phyloP scores from a whole-genome alignment of 2,888 invertebrate species.

The Drosophila ustulata region DNA sequence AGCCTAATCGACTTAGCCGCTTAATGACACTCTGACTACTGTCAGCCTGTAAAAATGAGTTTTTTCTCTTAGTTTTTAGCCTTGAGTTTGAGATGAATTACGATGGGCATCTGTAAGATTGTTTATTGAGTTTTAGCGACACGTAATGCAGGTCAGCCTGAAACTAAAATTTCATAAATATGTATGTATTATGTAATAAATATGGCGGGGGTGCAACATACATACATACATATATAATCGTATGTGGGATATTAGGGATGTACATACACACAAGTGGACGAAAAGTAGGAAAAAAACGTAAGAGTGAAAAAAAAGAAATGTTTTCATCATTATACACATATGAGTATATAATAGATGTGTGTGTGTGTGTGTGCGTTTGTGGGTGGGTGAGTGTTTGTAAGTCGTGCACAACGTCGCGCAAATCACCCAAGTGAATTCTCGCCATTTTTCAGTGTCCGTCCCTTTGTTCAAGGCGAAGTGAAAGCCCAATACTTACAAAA shows the following conservation, averaged over 20 bases:
- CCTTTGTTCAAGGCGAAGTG: slow-evolving; percentile 68
- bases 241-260: slow-evolving; percentile 8
- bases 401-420: slow-evolving; percentile 65
- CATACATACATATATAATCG: neutral
- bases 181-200: slow-evolving; percentile 7
- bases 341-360: slow-evolving; percentile 5
- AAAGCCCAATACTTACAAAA: slow-evolving; percentile 62
- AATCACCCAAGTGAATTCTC: slow-evolving; percentile 81
- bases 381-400: slow-evolving; percentile 20
- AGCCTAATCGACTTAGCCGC: neutral
- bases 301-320: slow-evolving; percentile 34
- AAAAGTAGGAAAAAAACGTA: slow-evolving; percentile 18
- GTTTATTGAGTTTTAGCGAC: slow-evolving; percentile 1
- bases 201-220: neutral
- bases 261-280: slow-evolving; percentile 7
- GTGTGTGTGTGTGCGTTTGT: slow-evolving; percentile 5
- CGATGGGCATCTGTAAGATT: neutral
- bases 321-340: slow-evolving; percentile 35
- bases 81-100: neutral
- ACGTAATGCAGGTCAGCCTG: slow-evolving; percentile 11
- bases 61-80: neutral
- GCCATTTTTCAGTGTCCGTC: slow-evolving; percentile 80
- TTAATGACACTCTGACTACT: no score
- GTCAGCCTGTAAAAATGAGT: no score
- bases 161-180: slow-evolving; percentile 1